Conservation (phyloP, 1,140 invertebrate genomes). For the Drosophila lacertosa region DNA sequence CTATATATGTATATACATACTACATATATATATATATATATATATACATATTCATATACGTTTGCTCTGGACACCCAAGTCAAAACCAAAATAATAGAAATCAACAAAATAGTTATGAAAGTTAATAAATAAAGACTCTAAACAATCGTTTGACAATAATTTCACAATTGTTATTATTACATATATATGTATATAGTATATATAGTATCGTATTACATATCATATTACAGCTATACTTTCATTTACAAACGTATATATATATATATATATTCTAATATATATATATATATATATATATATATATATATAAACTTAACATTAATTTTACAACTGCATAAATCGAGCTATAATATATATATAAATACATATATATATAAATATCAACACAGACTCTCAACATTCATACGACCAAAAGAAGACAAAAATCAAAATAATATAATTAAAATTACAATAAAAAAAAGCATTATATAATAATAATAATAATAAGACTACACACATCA, state of each 20-base stretch:
- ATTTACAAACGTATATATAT: constrained; percentile 1
- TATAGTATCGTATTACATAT: constrained; percentile 41
- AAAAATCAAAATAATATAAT: constrained; percentile 22
- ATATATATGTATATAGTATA: constrained; percentile 27
- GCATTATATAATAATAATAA: constrained; percentile 23
- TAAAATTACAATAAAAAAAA: constrained; percentile 12
- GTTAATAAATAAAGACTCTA: constrained; percentile 47
- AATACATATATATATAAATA: no score
- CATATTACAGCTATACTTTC: constrained; percentile 27
- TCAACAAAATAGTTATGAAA: constrained; percentile 20
- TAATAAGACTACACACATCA: constrained; percentile 24
- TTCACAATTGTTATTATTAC: constrained; percentile 54
- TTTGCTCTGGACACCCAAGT: constrained; percentile 3
- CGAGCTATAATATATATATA: constrained; percentile 31
- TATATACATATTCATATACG: constrained; percentile 20
- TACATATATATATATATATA: constrained; percentile 34
- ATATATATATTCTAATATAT: constrained; percentile 21
- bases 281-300: constrained; percentile 12
- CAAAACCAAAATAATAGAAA: neutral
- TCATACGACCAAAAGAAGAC: constrained; percentile 33
- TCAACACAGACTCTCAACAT: constrained; percentile 18
- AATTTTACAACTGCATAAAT: constrained; percentile 15
- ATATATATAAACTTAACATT: neutral
- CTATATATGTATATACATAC: constrained; percentile 28
- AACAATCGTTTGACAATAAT: constrained; percentile 46